Conservation (phyloP, 2,797 vertebrate species). For the Pogonophryne albipinna region DNA sequence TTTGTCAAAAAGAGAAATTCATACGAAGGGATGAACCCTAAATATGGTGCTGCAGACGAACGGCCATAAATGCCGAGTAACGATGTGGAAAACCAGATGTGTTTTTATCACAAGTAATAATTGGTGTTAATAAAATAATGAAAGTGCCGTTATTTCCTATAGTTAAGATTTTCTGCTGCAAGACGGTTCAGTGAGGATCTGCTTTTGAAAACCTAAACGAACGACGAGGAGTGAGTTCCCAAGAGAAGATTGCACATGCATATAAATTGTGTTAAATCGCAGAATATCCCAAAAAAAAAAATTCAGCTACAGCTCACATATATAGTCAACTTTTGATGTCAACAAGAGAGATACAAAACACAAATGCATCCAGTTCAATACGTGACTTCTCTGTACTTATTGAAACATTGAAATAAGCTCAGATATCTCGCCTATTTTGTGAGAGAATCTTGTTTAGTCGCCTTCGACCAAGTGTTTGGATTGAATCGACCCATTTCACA, state of each 20-base stretch:
- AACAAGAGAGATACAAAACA: not conserved
- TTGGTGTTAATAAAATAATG: slow-evolving; percentile 36
- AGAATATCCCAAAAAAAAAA: not conserved
- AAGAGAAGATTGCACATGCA: not conserved
- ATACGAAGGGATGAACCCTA: not conserved
- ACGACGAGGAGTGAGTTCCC: not conserved
- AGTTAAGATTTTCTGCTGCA: slow-evolving; percentile 1
- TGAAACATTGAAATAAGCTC: not conserved
- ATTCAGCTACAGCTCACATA: not conserved
- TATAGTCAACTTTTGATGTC: not conserved
- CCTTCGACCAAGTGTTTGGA: slow-evolving; percentile 8
- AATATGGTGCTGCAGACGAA: slow-evolving; percentile 23
- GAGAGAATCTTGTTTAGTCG: slow-evolving; percentile 29
- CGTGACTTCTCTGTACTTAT: not conserved
- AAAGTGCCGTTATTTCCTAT: slow-evolving; percentile 7
- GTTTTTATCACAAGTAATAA: slow-evolving; percentile 38
- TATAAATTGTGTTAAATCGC: not conserved
- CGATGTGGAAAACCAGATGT: slow-evolving; percentile 28
- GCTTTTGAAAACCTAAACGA: not conserved
- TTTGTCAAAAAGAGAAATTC: slow-evolving; percentile 27
- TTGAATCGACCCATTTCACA: slow-evolving; percentile 38
- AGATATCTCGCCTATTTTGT: not conserved
- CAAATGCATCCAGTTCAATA: not conserved
- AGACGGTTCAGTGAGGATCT: not conserved
- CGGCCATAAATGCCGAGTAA: slow-evolving; percentile 16